Evolutionary conservation across 2,113 vertebrate genomes (phyloP).

Genomic region (Podocnemis expansa): DNA sequence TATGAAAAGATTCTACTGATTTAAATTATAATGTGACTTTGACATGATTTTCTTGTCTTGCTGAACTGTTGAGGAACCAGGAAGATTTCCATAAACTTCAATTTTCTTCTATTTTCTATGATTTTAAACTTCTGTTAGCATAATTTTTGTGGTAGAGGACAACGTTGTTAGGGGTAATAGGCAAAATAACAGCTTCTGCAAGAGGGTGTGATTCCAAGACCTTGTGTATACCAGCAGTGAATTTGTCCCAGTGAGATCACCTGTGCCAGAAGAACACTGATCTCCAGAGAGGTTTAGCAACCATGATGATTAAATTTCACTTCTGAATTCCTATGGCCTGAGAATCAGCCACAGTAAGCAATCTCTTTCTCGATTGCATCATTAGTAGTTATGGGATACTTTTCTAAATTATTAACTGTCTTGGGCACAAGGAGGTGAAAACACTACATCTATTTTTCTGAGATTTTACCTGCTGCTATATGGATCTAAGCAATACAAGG

Average conservation of each 20-base stretch:
- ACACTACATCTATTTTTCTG: fast-evolving
- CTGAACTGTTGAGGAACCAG: neutral
- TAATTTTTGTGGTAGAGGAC: fast-evolving
- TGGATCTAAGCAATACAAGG: neutral
- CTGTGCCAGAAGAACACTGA: too few relatives aligned
- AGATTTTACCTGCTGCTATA: neutral
- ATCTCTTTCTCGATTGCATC: neutral
- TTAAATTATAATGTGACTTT: neutral
- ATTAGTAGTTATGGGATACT: neutral
- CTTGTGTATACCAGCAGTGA: neutral
- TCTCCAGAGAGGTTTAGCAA: neutral
- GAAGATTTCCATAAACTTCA: neutral
- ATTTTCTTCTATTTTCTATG: neutral
- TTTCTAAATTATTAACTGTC: neutral
- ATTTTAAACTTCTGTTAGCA: neutral
- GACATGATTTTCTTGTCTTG: neutral
- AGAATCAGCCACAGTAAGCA: neutral
- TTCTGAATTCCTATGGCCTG: neutral
- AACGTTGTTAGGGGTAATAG: neutral
- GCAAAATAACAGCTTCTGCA: neutral
- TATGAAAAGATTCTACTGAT: neutral
- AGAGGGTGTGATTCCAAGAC: fast-evolving
- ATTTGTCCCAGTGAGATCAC: neutral
- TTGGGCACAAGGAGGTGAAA: neutral
- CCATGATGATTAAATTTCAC: neutral